Evolutionary conservation across 1,140 invertebrate genomes (phyloP), one percentile per base, ranked within the genome.

Genomic region (Atta cephalotes): DNA sequence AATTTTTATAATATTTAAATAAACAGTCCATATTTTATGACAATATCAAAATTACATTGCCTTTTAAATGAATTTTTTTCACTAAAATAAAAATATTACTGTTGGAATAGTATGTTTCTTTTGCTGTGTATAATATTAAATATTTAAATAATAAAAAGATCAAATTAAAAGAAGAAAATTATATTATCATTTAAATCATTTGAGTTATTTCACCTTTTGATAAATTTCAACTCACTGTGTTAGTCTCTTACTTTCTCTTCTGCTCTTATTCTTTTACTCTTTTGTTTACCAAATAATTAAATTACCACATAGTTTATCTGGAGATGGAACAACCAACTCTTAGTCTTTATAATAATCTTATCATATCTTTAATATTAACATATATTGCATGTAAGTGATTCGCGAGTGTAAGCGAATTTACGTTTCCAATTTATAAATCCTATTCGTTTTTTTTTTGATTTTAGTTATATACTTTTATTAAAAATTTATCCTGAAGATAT

Each of bases 401-500:
- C 14, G 6, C 12, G 3, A 14, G 21, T 53, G 0, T 56, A 70
- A 35, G n/a, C n/a, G 1, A 66, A 28, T 51, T 51, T 14, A 31
- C 16, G 1, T 25, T 56, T 81, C 4, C 16, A 18, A 16, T 28
- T 56, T 3, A 25, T 49, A 77, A 6, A 53, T 53, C 18, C 45
- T 39, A 56, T 51, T 49, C 4, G n/a, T 49, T 51, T 56, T n/a
- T 45, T 62, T 80, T 70, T 28, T 35, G 18, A 82, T 81, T 60
- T 49, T 16, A 10, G 21, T 39, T 10, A 80, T 62, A 45, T 66
- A 49, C 39, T 18, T 66, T 86, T 60, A 53, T 90, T 86, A 86
- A 62, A 9, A 9, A 65, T 84, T 80, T 87, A 85, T 89, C 87
- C 65, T 66, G 58, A 56, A 25, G 10, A 25, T 31, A 5, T 9